Percentiles rank a stretch among this genome's conserved stretches.
These are phyloP conservation scores for Teinopalpus imperialis DNA, from an alignment of 2,888 invertebrate species.

Conservation along the genomic window DNA sequence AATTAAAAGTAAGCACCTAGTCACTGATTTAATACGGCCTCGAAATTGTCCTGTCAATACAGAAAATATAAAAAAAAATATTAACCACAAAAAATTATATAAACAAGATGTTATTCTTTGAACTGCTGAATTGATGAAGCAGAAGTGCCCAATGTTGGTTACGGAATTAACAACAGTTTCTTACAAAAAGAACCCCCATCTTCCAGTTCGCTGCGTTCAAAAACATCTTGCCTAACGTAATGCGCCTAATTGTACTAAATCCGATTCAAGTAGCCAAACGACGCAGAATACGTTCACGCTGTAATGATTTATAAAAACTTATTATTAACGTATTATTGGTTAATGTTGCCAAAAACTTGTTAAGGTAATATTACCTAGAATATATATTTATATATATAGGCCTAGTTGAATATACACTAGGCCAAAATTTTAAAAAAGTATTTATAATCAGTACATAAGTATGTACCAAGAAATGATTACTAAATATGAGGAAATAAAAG, in stretches of 20 bases:
- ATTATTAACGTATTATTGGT: conserved; percentile 59
- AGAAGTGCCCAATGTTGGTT: conserved; percentile 8
- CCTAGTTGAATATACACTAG: no score
- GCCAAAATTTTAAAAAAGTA: no score
- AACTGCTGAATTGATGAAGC: conserved; percentile 5
- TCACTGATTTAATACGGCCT: no score
- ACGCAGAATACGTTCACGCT: conserved; percentile 66
- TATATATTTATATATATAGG: no score
- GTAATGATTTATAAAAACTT: conserved; percentile 51
- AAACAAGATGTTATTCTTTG: conserved; percentile 16
- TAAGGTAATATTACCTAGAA: no score
- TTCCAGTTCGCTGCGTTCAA: conserved; percentile 41
- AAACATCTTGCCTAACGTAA: conserved; percentile 46
- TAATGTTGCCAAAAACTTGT: conserved; percentile 5
- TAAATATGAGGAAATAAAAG: no score
- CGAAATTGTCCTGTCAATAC: no score
- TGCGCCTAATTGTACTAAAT: conserved; percentile 68
- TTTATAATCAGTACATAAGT: no score
- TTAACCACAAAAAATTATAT: conserved; percentile 1
- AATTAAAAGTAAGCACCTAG: no score
- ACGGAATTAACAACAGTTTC: conserved; percentile 24
- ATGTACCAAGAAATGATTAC: no score
- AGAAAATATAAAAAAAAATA: no score
- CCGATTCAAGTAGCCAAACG: conserved; percentile 61
- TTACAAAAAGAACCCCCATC: conserved; percentile 35